A percentile compares a stretch with the other conserved stretches of the same genome.
phyloP scores from a whole-genome alignment of 2,797 vertebrate genomes.

The Gambusia yucatana region DNA sequence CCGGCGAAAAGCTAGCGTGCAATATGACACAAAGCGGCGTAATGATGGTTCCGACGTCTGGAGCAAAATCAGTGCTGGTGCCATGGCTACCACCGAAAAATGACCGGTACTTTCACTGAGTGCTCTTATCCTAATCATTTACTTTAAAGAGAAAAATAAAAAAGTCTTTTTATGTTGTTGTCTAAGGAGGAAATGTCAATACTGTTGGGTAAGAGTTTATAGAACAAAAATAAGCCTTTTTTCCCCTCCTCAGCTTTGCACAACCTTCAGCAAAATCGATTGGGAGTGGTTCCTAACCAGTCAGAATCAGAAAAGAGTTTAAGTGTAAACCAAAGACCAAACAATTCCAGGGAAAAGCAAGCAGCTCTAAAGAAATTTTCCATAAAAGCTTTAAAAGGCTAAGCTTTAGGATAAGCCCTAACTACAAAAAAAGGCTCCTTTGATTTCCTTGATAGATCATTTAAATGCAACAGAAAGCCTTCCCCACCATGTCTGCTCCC shows the following conservation, averaged over 20 bases:
- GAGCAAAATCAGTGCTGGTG: conserved; percentile 47
- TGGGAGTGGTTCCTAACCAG: conserved; percentile 24
- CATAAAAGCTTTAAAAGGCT: conserved; percentile 51
- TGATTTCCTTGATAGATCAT: conserved; percentile 47
- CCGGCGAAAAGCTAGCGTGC: conserved; percentile 48
- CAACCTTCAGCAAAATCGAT: conserved; percentile 20
- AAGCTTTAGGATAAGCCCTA: conserved; percentile 21
- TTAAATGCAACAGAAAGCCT: conserved; percentile 34
- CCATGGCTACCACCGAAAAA: conserved; percentile 24
- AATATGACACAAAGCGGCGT: conserved; percentile 46
- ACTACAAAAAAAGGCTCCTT: conserved; percentile 23
- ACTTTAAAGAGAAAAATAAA: conserved; percentile 26
- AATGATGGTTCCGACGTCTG: conserved; percentile 51
- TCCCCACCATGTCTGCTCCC: conserved; percentile 22
- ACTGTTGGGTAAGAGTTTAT: conserved; percentile 26
- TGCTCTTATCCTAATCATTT: conserved; percentile 48
- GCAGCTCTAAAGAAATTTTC: conserved; percentile 27
- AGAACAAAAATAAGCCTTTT: conserved; percentile 23
- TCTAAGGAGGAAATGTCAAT: conserved; percentile 17
- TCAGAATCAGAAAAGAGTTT: conserved; percentile 22
- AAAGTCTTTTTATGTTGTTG: conserved; percentile 47
- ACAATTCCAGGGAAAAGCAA: conserved; percentile 29
- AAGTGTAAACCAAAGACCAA: conserved; percentile 15
- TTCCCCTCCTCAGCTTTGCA: not conserved
- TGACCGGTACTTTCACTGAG: conserved; percentile 38